These are phyloP conservation scores for Apamea sordens DNA, from an alignment of 2,888 invertebrate species.

Conservation along the genomic window DNA sequence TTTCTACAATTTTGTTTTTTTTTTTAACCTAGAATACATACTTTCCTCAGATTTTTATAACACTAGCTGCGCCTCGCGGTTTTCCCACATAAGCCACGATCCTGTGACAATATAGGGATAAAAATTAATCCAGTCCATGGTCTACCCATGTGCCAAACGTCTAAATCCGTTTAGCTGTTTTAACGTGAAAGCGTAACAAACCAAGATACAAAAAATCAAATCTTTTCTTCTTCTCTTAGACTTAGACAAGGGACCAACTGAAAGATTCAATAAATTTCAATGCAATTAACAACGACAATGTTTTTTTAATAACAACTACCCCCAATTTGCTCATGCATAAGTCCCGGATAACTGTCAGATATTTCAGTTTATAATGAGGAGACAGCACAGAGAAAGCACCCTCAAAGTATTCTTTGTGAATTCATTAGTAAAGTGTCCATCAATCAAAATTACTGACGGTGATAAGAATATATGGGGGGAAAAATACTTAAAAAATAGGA, in stretches of 20 bases:
- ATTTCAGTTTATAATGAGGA: slow-evolving; percentile 29
- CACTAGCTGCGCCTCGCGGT: too few species aligned
- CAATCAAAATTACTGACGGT: slow-evolving; percentile 36
- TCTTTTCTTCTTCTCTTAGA: too few species aligned
- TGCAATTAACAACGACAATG: not conserved
- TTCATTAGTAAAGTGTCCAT: slow-evolving; percentile 40
- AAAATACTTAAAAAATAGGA: slow-evolving; percentile 7
- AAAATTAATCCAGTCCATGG: too few species aligned
- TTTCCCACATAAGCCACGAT: too few species aligned
- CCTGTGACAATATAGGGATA: too few species aligned
- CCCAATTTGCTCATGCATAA: slow-evolving; percentile 16
- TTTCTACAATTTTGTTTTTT: not conserved
- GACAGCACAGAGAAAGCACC: not conserved
- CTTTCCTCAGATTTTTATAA: not conserved
- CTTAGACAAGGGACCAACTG: too few species aligned
- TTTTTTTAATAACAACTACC: not conserved
- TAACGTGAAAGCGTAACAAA: too few species aligned
- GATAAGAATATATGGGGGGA: not conserved
- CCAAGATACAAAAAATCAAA: too few species aligned
- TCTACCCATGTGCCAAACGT: too few species aligned
- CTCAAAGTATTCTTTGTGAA: slow-evolving; percentile 15
- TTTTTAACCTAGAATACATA: not conserved
- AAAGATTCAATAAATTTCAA: not conserved
- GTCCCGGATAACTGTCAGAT: slow-evolving; percentile 41
- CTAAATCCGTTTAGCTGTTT: too few species aligned